Conservation (phyloP, 2,113 vertebrate species). For the Clarias batrachus region DNA sequence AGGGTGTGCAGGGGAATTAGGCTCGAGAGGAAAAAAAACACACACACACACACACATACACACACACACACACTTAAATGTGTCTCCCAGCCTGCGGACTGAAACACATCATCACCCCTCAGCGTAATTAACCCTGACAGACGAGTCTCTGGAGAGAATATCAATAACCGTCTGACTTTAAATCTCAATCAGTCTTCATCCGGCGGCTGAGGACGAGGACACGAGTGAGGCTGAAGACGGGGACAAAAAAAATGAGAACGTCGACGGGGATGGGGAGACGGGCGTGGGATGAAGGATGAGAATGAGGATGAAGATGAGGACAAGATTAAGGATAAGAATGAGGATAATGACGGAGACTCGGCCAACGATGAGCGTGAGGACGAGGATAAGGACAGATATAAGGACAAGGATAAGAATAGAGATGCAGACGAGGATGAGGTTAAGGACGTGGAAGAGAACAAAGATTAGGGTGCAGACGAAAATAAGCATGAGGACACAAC, state of each 20-base stretch:
- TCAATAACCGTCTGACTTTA: constrained; percentile 12
- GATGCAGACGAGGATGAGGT: too few species aligned
- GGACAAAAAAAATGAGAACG: not conserved
- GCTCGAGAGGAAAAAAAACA: not conserved
- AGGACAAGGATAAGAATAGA: not conserved
- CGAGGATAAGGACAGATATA: too few species aligned
- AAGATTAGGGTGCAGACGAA: not conserved
- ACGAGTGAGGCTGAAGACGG: not conserved
- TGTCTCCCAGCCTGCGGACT: not conserved
- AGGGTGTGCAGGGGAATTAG: not conserved
- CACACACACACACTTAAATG: not conserved
- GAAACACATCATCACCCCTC: constrained; percentile 10
- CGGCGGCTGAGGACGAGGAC: not conserved
- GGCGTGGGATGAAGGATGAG: not conserved
- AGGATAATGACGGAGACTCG: too few species aligned
- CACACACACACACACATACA: constrained; percentile 22
- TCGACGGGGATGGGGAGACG: not conserved
- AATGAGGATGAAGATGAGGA: not conserved
- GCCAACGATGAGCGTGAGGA: too few species aligned
- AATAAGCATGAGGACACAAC: too few species aligned
- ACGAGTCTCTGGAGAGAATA: constrained; percentile 6
- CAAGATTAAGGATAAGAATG: not conserved
- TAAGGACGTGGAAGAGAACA: too few species aligned
- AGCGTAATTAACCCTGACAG: not conserved
- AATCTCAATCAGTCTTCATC: constrained; percentile 25